These are phyloP conservation scores for Sphecodes monilicornis DNA, from an alignment of 2,888 invertebrate genomes.

Conservation along the genomic window DNA sequence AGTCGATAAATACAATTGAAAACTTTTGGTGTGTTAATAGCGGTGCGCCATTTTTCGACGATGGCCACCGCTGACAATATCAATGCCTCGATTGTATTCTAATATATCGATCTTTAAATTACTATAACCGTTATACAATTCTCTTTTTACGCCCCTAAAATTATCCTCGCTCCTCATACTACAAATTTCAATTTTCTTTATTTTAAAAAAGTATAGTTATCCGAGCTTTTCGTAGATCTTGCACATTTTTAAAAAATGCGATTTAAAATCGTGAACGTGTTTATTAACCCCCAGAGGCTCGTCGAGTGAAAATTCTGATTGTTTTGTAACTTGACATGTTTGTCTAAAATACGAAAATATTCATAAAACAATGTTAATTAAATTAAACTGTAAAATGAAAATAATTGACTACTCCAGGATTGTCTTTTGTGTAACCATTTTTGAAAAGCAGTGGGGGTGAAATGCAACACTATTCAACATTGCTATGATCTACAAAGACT, in stretches of 20 bases:
- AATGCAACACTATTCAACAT: too few relatives aligned
- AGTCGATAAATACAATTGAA: constrained; percentile 75
- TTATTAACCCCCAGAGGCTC: not conserved
- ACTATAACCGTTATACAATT: constrained; percentile 24
- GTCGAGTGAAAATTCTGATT: not conserved
- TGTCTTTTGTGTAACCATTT: too few relatives aligned
- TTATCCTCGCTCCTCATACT: not conserved
- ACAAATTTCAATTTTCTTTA: not conserved
- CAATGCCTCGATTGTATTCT: constrained; percentile 25
- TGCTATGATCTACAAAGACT: too few relatives aligned
- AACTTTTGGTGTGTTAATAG: constrained; percentile 68
- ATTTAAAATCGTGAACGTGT: constrained; percentile 12
- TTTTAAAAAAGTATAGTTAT: not conserved
- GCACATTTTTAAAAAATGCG: not conserved
- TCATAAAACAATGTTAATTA: too few relatives aligned
- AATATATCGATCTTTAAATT: constrained; percentile 45
- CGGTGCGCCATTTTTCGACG: constrained; percentile 20
- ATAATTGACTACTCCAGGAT: too few relatives aligned
- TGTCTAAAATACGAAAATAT: too few relatives aligned
- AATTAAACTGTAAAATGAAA: too few relatives aligned
- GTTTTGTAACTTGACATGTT: too few relatives aligned
- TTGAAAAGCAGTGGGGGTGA: too few relatives aligned
- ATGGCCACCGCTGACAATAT: constrained; percentile 26
- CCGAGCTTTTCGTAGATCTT: not conserved
- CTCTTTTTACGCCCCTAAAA: constrained; percentile 15